Conservation (phyloP, 2,888 invertebrate genomes). For the Apotomis betuletana region DNA sequence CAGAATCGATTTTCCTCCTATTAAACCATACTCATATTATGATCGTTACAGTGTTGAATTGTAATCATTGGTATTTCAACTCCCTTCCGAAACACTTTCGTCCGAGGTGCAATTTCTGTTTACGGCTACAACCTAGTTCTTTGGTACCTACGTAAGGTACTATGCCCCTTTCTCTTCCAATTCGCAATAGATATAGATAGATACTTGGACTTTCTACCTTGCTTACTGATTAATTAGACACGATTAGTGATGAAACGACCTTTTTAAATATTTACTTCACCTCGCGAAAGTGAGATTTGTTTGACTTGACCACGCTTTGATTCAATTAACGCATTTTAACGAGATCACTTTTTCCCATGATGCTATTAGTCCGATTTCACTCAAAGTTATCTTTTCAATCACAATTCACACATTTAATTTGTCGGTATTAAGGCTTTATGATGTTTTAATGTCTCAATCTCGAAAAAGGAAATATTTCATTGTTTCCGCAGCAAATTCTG, state of each 20-base stretch:
- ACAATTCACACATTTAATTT: slow-evolving; percentile 34
- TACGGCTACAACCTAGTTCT: slow-evolving; percentile 61
- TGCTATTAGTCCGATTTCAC: slow-evolving; percentile 30
- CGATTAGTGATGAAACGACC: slow-evolving; percentile 71
- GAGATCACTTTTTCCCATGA: slow-evolving; percentile 34
- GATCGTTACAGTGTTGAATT: slow-evolving; percentile 8
- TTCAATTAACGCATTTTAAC: slow-evolving; percentile 45
- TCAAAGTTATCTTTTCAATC: slow-evolving; percentile 32
- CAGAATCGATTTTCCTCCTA: slow-evolving; percentile 9
- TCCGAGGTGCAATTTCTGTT: slow-evolving; percentile 53
- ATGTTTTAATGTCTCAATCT: slow-evolving; percentile 22
- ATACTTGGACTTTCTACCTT: slow-evolving; percentile 74
- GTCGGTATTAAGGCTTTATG: slow-evolving; percentile 1
- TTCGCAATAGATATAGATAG: slow-evolving; percentile 59
- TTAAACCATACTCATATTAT: slow-evolving; percentile 1
- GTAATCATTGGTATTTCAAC: slow-evolving; percentile 28
- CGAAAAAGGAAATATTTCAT: slow-evolving; percentile 31
- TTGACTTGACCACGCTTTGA: slow-evolving; percentile 50
- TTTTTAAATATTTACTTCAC: slow-evolving; percentile 57
- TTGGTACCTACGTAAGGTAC: slow-evolving; percentile 58
- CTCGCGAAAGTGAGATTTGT: slow-evolving; percentile 61
- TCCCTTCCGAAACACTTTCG: slow-evolving; percentile 43
- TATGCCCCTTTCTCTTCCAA: slow-evolving; percentile 74
- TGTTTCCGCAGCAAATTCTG: slow-evolving; percentile 5
- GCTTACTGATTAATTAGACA: slow-evolving; percentile 80